Evolutionary conservation across 2,888 invertebrate genomes (phyloP).

Genomic region (Gastracanthus pulcherrimus): DNA sequence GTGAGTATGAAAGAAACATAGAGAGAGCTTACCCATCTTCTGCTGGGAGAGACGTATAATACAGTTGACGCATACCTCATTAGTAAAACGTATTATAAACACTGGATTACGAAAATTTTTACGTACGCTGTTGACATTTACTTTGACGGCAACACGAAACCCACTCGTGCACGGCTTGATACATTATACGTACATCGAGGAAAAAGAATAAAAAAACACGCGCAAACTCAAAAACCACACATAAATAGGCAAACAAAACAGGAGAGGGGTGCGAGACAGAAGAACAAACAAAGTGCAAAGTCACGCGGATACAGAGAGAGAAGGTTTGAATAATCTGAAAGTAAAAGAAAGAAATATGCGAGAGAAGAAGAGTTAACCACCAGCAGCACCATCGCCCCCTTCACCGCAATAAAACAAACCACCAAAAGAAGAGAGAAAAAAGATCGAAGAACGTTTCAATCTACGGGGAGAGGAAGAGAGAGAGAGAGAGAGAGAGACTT

Average conservation of each 20-base stretch:
- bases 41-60: neutral
- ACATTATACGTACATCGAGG: neutral
- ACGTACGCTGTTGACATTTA: neutral
- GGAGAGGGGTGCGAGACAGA: neutral
- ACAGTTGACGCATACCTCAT: neutral
- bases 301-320: neutral
- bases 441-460: neutral
- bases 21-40: conserved; percentile 18
- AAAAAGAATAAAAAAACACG: conserved; percentile 1
- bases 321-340: neutral
- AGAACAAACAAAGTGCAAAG: neutral
- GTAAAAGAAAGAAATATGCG: neutral
- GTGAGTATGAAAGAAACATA: neutral
- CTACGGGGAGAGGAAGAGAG: neutral
- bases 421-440: neutral
- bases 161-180: neutral
- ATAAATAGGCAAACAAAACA: neutral
- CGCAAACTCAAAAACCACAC: neutral
- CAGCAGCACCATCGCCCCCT: neutral
- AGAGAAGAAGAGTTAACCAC: neutral
- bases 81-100: neutral
- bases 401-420: neutral
- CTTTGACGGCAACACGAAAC: neutral
- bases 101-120: neutral
- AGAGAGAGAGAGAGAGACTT: neutral